Base-by-base conservation (phyloP, 2,888 invertebrate genomes). In the Tetrapedia diversipes region DNA sequence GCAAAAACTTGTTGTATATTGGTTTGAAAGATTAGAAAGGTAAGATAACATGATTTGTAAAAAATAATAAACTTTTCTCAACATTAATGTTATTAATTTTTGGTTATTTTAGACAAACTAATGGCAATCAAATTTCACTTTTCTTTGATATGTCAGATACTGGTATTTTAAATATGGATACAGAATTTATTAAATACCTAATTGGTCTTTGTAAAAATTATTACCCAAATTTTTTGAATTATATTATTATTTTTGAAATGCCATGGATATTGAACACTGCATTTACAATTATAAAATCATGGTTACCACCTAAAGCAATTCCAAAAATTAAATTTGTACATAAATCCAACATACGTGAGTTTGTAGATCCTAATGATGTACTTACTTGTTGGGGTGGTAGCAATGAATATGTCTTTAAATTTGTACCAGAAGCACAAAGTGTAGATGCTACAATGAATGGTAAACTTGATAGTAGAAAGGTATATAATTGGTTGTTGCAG, bases 251-350 rank as follows among this genome's bases (percentile, higher is more conserved):
- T 65, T 97, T 94, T 90, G 98, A 98, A 90, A 97, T 98, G 96
- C 97, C 98, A 0, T 98, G 98, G 98, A 95, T 98, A 0, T 92
- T 98, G 74, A 97, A 96, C 87, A 95, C 98, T 80, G 97, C 97
- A 0, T 98, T 98, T 92, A 98, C 96, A 92, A 94, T 98, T 51
- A 96, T 98, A 10, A 98, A 98, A 92, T 93, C 95, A 0, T 94
- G 98, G 93, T 91, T 99, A 65, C 98, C 98, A 2, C 95, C 97
- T 0, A 96, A 97, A 91, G 98, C 97, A 14, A 96, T 97, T 24
- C 96, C 97, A 88, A 95, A 95, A 92, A 96, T 98, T 90, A 97
- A 97, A 91, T 96, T 97, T 92, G 94, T 97, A 0, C 94, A 94
- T 66, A 96, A 96, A 90, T 95, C 95, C 75, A 94, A 93, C 19